A percentile compares a stretch with the other conserved stretches of the same genome.
Evolutionary conservation across 2,797 vertebrate species (phyloP).

Genomic region (Chrysolophus pictus): DNA sequence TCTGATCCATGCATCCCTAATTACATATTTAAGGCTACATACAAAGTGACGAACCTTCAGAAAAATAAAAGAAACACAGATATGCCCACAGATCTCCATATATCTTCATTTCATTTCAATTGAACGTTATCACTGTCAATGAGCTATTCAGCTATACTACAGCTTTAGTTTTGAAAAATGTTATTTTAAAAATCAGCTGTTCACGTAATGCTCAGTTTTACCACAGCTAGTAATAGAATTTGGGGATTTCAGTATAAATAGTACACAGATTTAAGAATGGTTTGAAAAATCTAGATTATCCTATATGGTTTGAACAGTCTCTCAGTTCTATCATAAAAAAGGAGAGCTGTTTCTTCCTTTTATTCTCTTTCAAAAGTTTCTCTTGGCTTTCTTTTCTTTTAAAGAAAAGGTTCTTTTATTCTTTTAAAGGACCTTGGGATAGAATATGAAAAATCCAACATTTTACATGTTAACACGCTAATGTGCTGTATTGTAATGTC

Average conservation of each 20-base stretch:
- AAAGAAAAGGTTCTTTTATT: not conserved
- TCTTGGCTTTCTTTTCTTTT: not conserved
- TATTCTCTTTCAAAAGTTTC: constrained; percentile 4
- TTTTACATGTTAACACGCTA: not conserved
- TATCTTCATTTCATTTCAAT: not conserved
- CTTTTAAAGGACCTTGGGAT: constrained; percentile 6
- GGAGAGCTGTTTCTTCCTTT: not conserved
- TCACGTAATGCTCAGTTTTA: not conserved
- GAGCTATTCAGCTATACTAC: not conserved
- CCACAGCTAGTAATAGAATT: constrained; percentile 16
- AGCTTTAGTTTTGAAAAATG: not conserved
- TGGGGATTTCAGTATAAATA: constrained; percentile 19
- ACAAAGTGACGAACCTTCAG: not conserved
- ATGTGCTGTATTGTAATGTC: not conserved
- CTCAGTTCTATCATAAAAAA: constrained; percentile 3
- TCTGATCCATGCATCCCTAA: not conserved
- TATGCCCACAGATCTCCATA: not conserved
- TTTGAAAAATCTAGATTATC: constrained; percentile 39
- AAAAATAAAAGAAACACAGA: not conserved
- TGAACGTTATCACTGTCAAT: not conserved
- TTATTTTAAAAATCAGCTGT: constrained; percentile 2
- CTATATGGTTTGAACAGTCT: not conserved
- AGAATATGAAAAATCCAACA: constrained; percentile 35
- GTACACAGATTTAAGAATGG: not conserved
- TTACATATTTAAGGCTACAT: not conserved